Base-by-base conservation (phyloP, 1,140 invertebrate species). In the Potamilus streckersoni region DNA sequence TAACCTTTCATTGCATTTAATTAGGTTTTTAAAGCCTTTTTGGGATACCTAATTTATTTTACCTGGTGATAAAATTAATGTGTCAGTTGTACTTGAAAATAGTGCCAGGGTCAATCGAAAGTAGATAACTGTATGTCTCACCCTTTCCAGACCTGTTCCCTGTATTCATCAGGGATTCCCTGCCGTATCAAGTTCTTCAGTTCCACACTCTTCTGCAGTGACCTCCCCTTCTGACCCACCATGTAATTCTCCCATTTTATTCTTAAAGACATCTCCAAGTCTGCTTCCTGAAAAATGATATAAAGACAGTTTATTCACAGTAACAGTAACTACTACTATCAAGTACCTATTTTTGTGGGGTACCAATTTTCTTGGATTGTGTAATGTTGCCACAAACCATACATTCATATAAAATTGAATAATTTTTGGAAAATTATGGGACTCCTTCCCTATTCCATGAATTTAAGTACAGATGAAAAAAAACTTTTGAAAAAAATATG, bases 91-190 rank as follows among this genome's bases (percentile, higher is more conserved):
- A 17, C 3, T 55, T 69, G n/a, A 2, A 49, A 69, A n/a, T 2
- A 69, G 27, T 57, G 27, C 15, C 27, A 49, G 0, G 38, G 59
- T 19, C 59, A 60, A 56, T 66, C n/a, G 61, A 31, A 74, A 77
- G 12, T n/a, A 12, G 5, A 19, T 27, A 71, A 19, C 20, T 23
- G 66, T 59, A 60, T 20, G n/a, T 69, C 83, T 79, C 61, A 90
- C 89, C 84, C 84, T 80, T 85, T 90, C 92, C 92, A 92, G 19
- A 92, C 86, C 23, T 82, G 80, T 31, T 89, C 86, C 63, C 91
- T 86, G 75, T 90, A 81, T 59, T 91, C 87, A 61, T 89, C 83
- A n/a, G 92, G 91, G 49, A 92, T 86, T n/a, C 92, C 92, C 59
- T 82, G 80, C 19, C 92, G 83, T n/a, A 92, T 88, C 19, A 92